Percentiles rank a stretch among this genome's conserved stretches.
phyloP scores from a whole-genome alignment of 2,888 invertebrate genomes.

The Gnatocerus cornutus region DNA sequence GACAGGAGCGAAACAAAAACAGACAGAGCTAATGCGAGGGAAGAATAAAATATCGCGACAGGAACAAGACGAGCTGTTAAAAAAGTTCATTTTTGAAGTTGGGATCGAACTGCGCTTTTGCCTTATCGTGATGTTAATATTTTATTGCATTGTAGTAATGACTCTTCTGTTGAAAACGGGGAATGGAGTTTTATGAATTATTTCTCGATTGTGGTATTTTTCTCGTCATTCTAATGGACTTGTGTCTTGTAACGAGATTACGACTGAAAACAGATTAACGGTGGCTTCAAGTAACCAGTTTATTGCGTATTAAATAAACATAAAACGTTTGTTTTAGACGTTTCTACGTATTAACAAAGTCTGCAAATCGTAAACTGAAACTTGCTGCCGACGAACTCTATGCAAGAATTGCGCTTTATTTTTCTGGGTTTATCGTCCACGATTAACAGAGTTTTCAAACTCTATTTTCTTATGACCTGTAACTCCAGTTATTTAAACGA shows the following conservation, averaged over 20 bases:
- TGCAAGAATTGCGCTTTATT: neutral
- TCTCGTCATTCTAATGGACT: neutral
- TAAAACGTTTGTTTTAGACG: slow-evolving; percentile 14
- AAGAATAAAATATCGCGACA: slow-evolving; percentile 32
- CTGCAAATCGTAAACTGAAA: slow-evolving; percentile 7
- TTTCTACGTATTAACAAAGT: slow-evolving; percentile 7
- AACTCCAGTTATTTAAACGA: too few relatives aligned
- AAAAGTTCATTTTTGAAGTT: neutral
- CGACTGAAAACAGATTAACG: slow-evolving; percentile 1
- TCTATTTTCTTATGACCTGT: too few relatives aligned
- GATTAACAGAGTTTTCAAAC: too few relatives aligned
- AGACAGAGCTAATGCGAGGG: slow-evolving; percentile 18
- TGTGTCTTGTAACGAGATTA: neutral
- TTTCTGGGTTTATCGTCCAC: neutral
- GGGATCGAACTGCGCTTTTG: neutral
- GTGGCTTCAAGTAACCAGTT: slow-evolving; percentile 6
- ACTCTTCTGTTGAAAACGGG: too few relatives aligned
- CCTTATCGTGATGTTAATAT: neutral
- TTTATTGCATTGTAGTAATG: neutral
- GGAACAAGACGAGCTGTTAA: slow-evolving; percentile 13
- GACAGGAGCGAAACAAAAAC: slow-evolving; percentile 22
- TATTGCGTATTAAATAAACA: slow-evolving; percentile 20
- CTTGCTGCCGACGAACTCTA: slow-evolving; percentile 5
- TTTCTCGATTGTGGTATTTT: neutral
- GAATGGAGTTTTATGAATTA: too few relatives aligned